Conservation (phyloP, 2,888 invertebrate species). For the Chalcis sispes region DNA sequence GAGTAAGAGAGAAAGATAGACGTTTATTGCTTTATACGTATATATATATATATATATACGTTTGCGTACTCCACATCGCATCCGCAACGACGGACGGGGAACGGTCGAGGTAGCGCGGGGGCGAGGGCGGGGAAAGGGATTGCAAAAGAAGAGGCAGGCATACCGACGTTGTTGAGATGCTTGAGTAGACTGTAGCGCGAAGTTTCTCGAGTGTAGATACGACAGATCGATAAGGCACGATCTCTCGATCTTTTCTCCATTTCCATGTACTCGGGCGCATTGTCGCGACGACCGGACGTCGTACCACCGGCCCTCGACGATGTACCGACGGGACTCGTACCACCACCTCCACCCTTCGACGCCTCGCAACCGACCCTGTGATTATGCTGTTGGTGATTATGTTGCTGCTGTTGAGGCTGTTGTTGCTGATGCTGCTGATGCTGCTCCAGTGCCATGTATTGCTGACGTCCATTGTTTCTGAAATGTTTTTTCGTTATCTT, state of each 20-base stretch:
- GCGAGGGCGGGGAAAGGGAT: too few relatives aligned
- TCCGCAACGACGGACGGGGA: not conserved
- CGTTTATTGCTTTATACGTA: too few relatives aligned
- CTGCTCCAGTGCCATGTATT: conserved; percentile 54
- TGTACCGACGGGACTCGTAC: conserved; percentile 79
- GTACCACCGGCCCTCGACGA: conserved; percentile 75
- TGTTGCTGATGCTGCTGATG: conserved; percentile 40
- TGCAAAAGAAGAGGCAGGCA: too few relatives aligned
- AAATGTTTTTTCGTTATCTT: not conserved
- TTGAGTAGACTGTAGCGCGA: conserved; percentile 87
- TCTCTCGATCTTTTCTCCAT: conserved; percentile 82
- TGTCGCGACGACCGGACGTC: conserved; percentile 77
- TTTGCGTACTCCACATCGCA: not conserved
- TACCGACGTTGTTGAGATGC: conserved; percentile 87
- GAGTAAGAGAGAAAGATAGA: not conserved
- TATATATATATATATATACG: too few relatives aligned
- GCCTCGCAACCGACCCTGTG: not conserved
- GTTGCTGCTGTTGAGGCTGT: conserved; percentile 70
- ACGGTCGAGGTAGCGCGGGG: too few relatives aligned
- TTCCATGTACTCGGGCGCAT: conserved; percentile 80
- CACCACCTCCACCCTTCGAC: conserved; percentile 75
- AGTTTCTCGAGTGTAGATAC: conserved; percentile 80
- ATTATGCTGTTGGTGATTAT: not conserved
- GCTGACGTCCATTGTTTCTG: conserved; percentile 50
- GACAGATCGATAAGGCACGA: conserved; percentile 82